Evolutionary conservation across 2,797 vertebrate species (phyloP), one percentile per base, ranked within the genome.

Genomic region (Bufotes viridis): DNA sequence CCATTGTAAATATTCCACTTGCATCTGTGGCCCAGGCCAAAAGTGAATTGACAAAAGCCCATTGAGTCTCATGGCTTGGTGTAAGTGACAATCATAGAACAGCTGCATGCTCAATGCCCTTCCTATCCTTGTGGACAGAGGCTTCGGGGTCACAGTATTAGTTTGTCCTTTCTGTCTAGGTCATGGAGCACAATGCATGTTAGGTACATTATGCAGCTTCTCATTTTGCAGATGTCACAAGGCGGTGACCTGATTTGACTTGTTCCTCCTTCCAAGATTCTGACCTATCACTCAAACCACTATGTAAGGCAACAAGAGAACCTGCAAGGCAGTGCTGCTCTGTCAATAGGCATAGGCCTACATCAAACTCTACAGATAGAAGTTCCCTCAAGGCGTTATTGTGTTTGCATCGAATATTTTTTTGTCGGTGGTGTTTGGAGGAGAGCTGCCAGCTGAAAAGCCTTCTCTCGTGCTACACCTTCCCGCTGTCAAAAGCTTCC

Each of bases 11-110:
- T 26, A 67, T 57, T 26, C 63, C 29, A 69, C 10, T 42, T 87
- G 85, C 88, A 89, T 81, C 80, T 89, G 88, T 87, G 81, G 57
- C 3, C 42, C 13, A 55, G 63, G 13, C 49, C 42, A 65, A 63
- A 80, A 81, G 55, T 42, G 81, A 70, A 74, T 49, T 53, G 67
- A 74, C 26, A 88, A 60, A 63, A 80, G 34, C 49, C 74, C 74
- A 70, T 58, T 72, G 29, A 83, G 63, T 83, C 15, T n/a, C 20
- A 61, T 22, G n/a, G 20, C 61, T 7, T 65, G 34, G 75, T n/a
- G n/a, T 82, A 51, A 76, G 24, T 63, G 70, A 74, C 80, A 69
- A 57, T 18, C 74, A n/a, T 26, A 26, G 29, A 51, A 63, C 87
- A 88, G 84, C 87, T 87, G 81, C 84, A 24, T 10, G 20, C 26